These are phyloP conservation scores for Arrhamphus sclerolepis DNA, from an alignment of 2,797 vertebrate species.

Conservation along the genomic window DNA sequence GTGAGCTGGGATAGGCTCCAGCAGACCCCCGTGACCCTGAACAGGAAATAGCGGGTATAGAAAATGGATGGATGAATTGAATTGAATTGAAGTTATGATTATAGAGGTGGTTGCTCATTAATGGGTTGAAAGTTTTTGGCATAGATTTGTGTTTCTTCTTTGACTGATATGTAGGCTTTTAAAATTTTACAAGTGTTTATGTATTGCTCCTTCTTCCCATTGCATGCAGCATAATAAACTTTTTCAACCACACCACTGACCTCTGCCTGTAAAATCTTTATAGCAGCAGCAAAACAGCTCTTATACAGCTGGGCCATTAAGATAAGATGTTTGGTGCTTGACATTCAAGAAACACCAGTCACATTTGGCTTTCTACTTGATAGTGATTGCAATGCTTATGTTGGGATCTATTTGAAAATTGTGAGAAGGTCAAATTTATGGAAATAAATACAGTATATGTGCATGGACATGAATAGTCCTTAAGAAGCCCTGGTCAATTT, in stretches of 20 bases:
- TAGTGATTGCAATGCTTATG: constrained; percentile 12
- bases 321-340: constrained; percentile 3
- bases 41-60: no score
- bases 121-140: no score
- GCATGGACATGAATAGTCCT: no score
- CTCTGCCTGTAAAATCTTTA: constrained; percentile 20
- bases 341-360: constrained; percentile 14
- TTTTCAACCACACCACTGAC: constrained; percentile 7
- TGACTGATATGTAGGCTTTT: background rate
- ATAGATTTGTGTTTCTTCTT: background rate
- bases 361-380: constrained; percentile 15
- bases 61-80: no score
- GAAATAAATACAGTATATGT: no score
- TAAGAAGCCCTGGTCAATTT: no score
- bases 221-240: no score
- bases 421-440: background rate
- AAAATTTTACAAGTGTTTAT: background rate
- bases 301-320: constrained; percentile 25
- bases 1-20: no score
- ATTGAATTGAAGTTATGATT: no score
- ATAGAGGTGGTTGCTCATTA: no score
- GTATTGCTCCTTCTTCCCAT: background rate
- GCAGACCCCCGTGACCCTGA: no score
- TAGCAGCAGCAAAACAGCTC: constrained; percentile 16
- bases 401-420: constrained; percentile 6